Percentiles rank a stretch among this genome's conserved stretches.
phyloP scores from a whole-genome alignment of 2,888 invertebrate genomes.

The Scaptomyza flava region DNA sequence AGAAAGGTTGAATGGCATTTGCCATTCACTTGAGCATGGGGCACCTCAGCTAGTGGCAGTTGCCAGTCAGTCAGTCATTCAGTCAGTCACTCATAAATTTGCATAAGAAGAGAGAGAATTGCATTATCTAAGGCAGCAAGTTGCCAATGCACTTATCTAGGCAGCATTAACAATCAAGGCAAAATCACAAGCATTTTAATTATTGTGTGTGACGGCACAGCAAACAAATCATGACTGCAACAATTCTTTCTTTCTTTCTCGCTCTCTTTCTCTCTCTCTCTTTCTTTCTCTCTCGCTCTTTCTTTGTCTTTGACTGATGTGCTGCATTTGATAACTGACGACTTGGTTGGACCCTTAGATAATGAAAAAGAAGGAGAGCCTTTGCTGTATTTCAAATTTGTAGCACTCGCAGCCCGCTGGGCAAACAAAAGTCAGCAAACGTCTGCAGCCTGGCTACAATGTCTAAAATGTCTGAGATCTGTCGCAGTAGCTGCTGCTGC shows the following conservation, averaged over 20 bases:
- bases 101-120: conserved; percentile 64
- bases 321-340: conserved; percentile 73
- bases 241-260: no score
- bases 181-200: conserved; percentile 62
- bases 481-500: conserved; percentile 36
- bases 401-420: conserved; percentile 45
- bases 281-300: conserved; percentile 13
- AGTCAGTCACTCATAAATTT: conserved; percentile 69
- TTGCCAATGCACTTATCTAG: conserved; percentile 60
- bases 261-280: conserved; percentile 15
- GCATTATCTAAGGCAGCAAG: conserved; percentile 64
- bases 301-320: conserved; percentile 51
- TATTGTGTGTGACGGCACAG: conserved; percentile 68
- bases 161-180: conserved; percentile 57
- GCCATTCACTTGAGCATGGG: conserved; percentile 54
- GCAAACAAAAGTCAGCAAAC: conserved; percentile 30
- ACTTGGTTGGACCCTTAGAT: conserved; percentile 66
- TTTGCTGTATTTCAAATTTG: conserved; percentile 66
- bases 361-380: conserved; percentile 66
- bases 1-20: conserved; percentile 74
- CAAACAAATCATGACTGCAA: conserved; percentile 39
- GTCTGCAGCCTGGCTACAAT: conserved; percentile 11
- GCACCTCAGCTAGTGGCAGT: conserved; percentile 48
- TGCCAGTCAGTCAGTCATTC: conserved; percentile 42
- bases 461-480: conserved; percentile 27